phyloP scores from a whole-genome alignment of 2,113 vertebrate genomes.

The Vimba vimba region DNA sequence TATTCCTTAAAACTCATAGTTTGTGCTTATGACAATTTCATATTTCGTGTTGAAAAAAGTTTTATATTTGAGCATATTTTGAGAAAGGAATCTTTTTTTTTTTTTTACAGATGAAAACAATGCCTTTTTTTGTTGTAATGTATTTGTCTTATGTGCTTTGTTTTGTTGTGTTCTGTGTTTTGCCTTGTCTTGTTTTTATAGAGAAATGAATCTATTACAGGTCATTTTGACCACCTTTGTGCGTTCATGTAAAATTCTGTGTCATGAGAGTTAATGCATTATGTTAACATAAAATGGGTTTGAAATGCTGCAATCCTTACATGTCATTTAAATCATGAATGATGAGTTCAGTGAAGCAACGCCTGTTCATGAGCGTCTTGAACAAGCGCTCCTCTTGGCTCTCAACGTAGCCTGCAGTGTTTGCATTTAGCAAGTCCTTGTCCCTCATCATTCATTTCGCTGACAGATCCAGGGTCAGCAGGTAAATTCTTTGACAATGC shows the following conservation, averaged over 20 bases:
- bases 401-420: constrained; percentile 46
- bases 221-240: neutral
- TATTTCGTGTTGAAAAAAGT: neutral
- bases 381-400: constrained; percentile 34
- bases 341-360: constrained; percentile 20
- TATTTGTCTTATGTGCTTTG: neutral
- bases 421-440: constrained; percentile 42
- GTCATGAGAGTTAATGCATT: neutral
- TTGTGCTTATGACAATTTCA: neutral
- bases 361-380: constrained; percentile 12
- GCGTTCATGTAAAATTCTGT: neutral
- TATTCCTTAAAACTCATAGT: neutral
- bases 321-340: constrained; percentile 33
- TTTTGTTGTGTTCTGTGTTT: neutral
- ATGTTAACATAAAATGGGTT: neutral
- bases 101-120: neutral
- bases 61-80: neutral
- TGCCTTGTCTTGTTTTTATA: neutral
- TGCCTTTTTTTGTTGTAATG: neutral
- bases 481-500: constrained; percentile 46
- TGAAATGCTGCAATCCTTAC: constrained; percentile 14
- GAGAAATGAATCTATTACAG: neutral
- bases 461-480: constrained; percentile 42
- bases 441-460: constrained; percentile 41
- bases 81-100: too few species aligned